phyloP scores from a whole-genome alignment of 2,797 vertebrate genomes.

The Crypturellus tataupa region DNA sequence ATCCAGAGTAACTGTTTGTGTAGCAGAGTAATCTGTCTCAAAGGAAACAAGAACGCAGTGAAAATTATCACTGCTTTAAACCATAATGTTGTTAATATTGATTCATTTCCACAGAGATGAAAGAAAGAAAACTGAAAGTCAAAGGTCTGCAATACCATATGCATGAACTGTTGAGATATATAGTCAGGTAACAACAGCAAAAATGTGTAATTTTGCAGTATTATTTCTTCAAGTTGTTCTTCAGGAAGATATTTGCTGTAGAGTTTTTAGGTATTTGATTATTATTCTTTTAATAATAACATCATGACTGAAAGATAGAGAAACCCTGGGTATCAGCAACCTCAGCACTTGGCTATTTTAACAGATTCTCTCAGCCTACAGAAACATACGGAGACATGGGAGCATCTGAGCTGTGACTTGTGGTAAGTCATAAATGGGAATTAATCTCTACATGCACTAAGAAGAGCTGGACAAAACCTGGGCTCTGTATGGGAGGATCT shows the following conservation, averaged over 20 bases:
- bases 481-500: too few relatives aligned
- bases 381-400: not conserved
- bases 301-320: not conserved
- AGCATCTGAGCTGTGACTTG: not conserved
- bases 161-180: not conserved
- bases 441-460: not conserved
- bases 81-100: not conserved
- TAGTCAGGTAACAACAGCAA: not conserved
- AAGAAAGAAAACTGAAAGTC: not conserved
- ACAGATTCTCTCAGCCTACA: not conserved
- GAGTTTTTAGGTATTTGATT: not conserved
- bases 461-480: too few relatives aligned
- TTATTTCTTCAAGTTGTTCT: not conserved
- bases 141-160: not conserved
- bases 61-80: not conserved
- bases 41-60: not conserved
- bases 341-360: not conserved
- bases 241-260: not conserved
- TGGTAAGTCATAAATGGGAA: not conserved
- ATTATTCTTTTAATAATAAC: not conserved
- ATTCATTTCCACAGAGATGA: slow-evolving; percentile 8
- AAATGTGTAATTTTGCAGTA: not conserved
- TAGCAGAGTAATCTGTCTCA: not conserved
- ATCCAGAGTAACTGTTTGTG: not conserved
- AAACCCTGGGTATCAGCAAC: not conserved